Evolutionary conservation across 2,797 vertebrate genomes (phyloP).

Genomic region (Glyptemys insculpta): DNA sequence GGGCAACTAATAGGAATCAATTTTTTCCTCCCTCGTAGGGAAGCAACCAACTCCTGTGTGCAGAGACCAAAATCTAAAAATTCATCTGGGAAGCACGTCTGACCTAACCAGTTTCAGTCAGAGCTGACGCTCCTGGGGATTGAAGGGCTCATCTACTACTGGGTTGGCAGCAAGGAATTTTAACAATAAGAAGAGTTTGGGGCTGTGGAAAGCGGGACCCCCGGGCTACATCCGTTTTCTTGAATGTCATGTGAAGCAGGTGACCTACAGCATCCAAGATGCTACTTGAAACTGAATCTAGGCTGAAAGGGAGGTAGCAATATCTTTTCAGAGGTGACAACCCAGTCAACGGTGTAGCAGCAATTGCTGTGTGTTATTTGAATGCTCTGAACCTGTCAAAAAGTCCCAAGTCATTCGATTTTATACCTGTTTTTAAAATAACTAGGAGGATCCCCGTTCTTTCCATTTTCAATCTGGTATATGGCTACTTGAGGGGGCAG

Average conservation of each 20-base stretch:
- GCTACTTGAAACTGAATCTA: not conserved
- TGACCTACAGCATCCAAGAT: not conserved
- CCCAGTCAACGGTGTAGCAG: fast-evolving
- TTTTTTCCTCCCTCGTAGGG: not conserved
- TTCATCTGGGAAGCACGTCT: not conserved
- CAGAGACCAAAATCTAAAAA: not conserved
- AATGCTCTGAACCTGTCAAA: fast-evolving
- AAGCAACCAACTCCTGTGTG: not conserved
- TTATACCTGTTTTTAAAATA: not conserved
- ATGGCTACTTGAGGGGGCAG: not conserved
- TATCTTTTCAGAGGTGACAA: not conserved
- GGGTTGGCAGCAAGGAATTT: not conserved
- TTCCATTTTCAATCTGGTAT: not conserved
- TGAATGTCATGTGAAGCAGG: not conserved
- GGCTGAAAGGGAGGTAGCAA: not conserved
- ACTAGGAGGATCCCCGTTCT: not conserved
- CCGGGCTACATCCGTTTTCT: not conserved
- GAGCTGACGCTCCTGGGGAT: not conserved
- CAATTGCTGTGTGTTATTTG: not conserved
- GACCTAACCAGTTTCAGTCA: not conserved
- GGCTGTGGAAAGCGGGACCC: not conserved
- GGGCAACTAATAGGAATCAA: not conserved
- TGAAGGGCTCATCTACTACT: not conserved
- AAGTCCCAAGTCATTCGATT: not conserved
- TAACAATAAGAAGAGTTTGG: fast-evolving